Conservation (phyloP, 2,888 invertebrate species). For the Linnaemya tessellans region DNA sequence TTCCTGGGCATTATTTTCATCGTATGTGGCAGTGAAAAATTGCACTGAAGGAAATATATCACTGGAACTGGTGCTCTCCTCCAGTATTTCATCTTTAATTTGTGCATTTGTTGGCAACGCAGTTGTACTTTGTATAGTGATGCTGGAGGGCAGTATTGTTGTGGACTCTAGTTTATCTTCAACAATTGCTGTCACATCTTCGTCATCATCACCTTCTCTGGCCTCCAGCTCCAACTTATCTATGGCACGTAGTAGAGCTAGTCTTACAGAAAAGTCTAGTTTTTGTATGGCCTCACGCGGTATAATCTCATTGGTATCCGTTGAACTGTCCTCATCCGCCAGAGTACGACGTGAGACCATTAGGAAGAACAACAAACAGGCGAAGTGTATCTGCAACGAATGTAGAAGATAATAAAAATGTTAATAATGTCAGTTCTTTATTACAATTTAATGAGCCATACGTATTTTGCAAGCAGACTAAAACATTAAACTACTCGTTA, state of each 20-base stretch:
- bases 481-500: neutral
- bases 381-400: constrained; percentile 75
- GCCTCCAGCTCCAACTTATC: constrained; percentile 89
- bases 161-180: constrained; percentile 45
- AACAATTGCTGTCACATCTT: constrained; percentile 75
- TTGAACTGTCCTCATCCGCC: constrained; percentile 77
- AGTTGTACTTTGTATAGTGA: constrained; percentile 59
- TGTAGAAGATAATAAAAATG: neutral
- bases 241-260: constrained; percentile 90
- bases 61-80: constrained; percentile 83
- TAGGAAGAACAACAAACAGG: constrained; percentile 75
- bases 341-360: constrained; percentile 71
- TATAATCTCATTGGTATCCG: constrained; percentile 83
- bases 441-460: constrained; percentile 40
- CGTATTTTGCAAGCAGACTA: neutral
- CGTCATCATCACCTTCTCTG: constrained; percentile 76
- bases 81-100: constrained; percentile 83
- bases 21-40: constrained; percentile 85
- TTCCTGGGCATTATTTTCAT: constrained; percentile 80
- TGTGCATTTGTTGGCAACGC: constrained; percentile 30
- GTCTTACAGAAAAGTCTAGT: constrained; percentile 89
- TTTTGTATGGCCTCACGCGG: constrained; percentile 84
- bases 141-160: constrained; percentile 28
- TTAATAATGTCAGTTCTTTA: constrained; percentile 10
- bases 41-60: constrained; percentile 84